A percentile compares a stretch with the other conserved stretches of the same genome.
Evolutionary conservation across 2,888 invertebrate species (phyloP).

Genomic region (Drosophila conformis): DNA sequence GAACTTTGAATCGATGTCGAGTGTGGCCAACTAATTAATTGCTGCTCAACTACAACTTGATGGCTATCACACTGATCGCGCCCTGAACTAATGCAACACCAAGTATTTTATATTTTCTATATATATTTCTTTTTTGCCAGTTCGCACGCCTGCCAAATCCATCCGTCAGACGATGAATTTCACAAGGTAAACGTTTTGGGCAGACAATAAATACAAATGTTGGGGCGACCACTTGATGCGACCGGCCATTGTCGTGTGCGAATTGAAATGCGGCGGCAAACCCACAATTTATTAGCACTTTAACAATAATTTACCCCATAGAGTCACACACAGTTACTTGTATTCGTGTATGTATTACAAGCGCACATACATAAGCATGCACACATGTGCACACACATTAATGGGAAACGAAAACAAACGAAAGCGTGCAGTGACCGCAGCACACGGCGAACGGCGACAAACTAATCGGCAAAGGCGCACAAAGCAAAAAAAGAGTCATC

Average conservation of each 20-base stretch:
- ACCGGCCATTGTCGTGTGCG: slow-evolving; percentile 58
- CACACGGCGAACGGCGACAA: slow-evolving; percentile 56
- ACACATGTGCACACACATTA: slow-evolving; percentile 26
- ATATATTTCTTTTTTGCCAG: slow-evolving; percentile 6
- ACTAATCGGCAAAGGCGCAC: slow-evolving; percentile 55
- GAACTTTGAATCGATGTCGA: slow-evolving; percentile 25
- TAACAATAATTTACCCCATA: slow-evolving; percentile 68
- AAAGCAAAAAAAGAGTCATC: slow-evolving; percentile 36
- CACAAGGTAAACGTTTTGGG: slow-evolving; percentile 52
- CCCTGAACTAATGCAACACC: neutral
- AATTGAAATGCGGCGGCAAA: slow-evolving; percentile 63
- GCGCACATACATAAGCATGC: slow-evolving; percentile 24
- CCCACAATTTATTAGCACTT: slow-evolving; percentile 78
- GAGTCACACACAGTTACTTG: slow-evolving; percentile 54
- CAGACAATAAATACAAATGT: slow-evolving; percentile 20
- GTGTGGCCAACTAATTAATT: slow-evolving; percentile 12
- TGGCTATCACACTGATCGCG: neutral
- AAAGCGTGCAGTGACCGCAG: slow-evolving; percentile 53
- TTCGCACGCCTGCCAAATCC: slow-evolving; percentile 15
- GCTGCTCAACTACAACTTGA: slow-evolving; percentile 2
- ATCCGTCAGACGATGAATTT: slow-evolving; percentile 28
- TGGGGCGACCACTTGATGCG: slow-evolving; percentile 47
- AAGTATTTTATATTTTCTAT: neutral
- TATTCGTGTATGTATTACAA: slow-evolving; percentile 12
- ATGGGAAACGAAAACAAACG: neutral